Evolutionary conservation across 2,113 vertebrate genomes (phyloP).

Genomic region (Myiopsitta monachus): DNA sequence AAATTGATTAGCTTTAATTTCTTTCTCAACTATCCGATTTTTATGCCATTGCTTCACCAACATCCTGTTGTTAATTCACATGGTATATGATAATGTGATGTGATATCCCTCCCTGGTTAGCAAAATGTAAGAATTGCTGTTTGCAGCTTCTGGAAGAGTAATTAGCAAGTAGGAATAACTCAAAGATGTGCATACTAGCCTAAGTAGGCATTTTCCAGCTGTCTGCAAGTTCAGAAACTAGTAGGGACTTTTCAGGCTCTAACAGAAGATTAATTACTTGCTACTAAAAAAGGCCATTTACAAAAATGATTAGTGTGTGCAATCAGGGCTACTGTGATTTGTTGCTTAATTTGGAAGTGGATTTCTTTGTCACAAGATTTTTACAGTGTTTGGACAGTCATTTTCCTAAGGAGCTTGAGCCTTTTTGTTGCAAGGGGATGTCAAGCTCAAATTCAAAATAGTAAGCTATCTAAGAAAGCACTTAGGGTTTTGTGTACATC

Average conservation of each 20-base stretch:
- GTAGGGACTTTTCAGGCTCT: constrained; percentile 10
- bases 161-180: constrained; percentile 68
- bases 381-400: neutral
- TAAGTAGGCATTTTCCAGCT: constrained; percentile 62
- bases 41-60: constrained; percentile 33
- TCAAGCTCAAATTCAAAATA: neutral
- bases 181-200: constrained; percentile 4
- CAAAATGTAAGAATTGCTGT: constrained; percentile 61
- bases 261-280: constrained; percentile 54
- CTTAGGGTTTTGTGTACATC: neutral
- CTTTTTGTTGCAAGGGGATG: neutral
- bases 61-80: constrained; percentile 49
- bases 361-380: neutral
- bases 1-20: constrained; percentile 41
- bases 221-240: constrained; percentile 55
- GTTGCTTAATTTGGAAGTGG: neutral
- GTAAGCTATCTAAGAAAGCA: neutral
- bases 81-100: constrained; percentile 21
- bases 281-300: constrained; percentile 9
- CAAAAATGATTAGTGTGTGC: neutral
- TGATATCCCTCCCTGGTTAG: constrained; percentile 51
- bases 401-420: neutral
- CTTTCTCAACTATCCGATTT: constrained; percentile 47
- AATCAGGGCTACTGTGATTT: neutral
- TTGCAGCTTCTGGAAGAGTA: constrained; percentile 63